Evolutionary conservation across 2,888 invertebrate genomes (phyloP).

Genomic region (Leistus spinibarbis): DNA sequence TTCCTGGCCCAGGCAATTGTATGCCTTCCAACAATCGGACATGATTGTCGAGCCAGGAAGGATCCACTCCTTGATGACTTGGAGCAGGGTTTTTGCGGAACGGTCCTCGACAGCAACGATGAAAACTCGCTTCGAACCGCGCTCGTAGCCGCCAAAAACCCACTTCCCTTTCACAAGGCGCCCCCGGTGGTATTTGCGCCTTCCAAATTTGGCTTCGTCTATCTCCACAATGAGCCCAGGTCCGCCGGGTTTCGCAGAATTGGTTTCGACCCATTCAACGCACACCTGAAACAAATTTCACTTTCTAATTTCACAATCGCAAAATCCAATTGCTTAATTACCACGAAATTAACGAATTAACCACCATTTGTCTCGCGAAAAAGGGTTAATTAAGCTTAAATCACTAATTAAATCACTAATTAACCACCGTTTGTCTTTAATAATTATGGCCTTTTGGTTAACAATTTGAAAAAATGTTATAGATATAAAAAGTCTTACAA

Average conservation of each 20-base stretch:
- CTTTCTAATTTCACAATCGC: no score
- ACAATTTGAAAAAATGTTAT: no score
- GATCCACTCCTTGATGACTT: constrained; percentile 42
- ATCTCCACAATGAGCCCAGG: constrained; percentile 8
- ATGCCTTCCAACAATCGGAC: constrained; percentile 46
- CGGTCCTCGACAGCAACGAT: background rate
- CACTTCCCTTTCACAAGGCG: background rate
- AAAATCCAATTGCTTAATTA: no score
- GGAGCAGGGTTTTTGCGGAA: constrained; percentile 24
- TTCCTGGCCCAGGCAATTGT: constrained; percentile 42
- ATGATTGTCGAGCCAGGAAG: constrained; percentile 44
- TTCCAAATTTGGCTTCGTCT: constrained; percentile 4
- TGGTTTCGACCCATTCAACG: no score
- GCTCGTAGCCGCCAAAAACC: background rate
- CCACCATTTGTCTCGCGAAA: no score
- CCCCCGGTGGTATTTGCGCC: background rate
- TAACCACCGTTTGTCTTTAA: no score
- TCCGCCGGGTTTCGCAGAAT: background rate
- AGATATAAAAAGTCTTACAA: no score
- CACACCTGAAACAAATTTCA: no score
- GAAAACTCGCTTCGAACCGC: background rate
- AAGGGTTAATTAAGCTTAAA: no score
- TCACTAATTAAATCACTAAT: no score
- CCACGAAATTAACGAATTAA: no score
- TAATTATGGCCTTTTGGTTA: no score